These are phyloP conservation scores for Pollenia labialis DNA, from an alignment of 2,888 invertebrate genomes.

Conservation along the genomic window DNA sequence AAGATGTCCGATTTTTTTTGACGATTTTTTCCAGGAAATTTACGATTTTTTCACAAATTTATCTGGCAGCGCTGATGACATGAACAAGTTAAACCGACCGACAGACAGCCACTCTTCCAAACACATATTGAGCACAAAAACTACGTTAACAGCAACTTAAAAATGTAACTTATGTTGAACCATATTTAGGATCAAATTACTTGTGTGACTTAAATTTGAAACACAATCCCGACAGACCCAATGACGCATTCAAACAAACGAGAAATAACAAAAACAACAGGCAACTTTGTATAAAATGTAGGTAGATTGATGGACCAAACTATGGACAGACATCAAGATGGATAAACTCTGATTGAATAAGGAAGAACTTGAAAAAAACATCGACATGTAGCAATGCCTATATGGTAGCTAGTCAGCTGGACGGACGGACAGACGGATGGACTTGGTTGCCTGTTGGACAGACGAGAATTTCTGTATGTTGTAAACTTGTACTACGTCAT, in stretches of 20 bases:
- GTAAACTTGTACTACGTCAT: conserved; percentile 52
- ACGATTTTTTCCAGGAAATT: too few relatives aligned
- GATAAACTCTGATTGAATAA: conserved; percentile 65
- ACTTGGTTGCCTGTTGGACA: not conserved
- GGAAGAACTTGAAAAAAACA: conserved; percentile 39
- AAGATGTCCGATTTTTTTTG: too few relatives aligned
- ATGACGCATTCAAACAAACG: conserved; percentile 64
- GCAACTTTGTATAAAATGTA: conserved; percentile 37
- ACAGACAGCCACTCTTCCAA: conserved; percentile 13
- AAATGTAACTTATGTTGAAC: conserved; percentile 67
- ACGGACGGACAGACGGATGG: conserved; percentile 33
- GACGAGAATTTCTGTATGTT: conserved; percentile 21
- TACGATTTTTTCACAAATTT: too few relatives aligned
- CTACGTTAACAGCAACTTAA: conserved; percentile 3
- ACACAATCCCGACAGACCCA: conserved; percentile 72
- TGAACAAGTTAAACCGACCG: conserved; percentile 45
- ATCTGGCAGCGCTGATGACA: too few relatives aligned
- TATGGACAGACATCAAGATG: conserved; percentile 40
- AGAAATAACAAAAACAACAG: conserved; percentile 31
- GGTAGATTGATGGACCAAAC: conserved; percentile 43
- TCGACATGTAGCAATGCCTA: not conserved
- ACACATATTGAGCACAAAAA: conserved; percentile 28
- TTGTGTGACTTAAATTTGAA: conserved; percentile 74
- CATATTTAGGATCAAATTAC: conserved; percentile 74
- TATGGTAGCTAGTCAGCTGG: conserved; percentile 3